Conservation (phyloP, 2,797 vertebrate genomes). For the Neosilurus hyrtlii region DNA sequence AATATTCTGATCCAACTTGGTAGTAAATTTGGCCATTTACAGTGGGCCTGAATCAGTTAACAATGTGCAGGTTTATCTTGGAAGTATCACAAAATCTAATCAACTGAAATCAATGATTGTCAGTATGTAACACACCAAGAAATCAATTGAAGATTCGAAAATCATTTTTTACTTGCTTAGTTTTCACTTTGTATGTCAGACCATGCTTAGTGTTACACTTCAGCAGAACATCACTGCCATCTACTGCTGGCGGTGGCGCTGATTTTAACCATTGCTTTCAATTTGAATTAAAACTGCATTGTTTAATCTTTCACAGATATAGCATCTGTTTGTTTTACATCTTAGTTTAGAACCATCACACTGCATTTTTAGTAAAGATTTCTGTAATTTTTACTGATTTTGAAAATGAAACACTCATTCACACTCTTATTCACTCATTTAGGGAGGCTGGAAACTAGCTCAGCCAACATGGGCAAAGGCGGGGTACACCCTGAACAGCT, state of each 20-base stretch:
- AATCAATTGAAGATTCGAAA: not conserved
- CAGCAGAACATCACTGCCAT: conserved; percentile 51
- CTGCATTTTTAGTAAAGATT: not conserved
- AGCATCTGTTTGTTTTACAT: not conserved
- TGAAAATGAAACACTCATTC: not conserved
- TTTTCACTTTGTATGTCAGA: conserved; percentile 10
- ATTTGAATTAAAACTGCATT: not conserved
- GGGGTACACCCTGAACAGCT: no score
- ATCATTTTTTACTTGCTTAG: not conserved
- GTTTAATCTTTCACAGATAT: not conserved
- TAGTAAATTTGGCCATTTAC: not conserved
- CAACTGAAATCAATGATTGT: not conserved
- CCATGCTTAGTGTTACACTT: conserved; percentile 7
- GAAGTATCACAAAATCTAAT: not conserved
- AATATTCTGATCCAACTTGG: not conserved
- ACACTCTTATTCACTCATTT: no score
- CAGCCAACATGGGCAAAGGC: no score
- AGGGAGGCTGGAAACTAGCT: no score
- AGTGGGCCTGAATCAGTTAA: not conserved
- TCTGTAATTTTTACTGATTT: not conserved
- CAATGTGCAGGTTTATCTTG: not conserved
- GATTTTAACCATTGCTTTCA: not conserved
- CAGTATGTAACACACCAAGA: not conserved
- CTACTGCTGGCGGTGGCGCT: conserved; percentile 40
- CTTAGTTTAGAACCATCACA: not conserved